phyloP scores from a whole-genome alignment of 2,113 vertebrate species.

The Scomber scombrus region DNA sequence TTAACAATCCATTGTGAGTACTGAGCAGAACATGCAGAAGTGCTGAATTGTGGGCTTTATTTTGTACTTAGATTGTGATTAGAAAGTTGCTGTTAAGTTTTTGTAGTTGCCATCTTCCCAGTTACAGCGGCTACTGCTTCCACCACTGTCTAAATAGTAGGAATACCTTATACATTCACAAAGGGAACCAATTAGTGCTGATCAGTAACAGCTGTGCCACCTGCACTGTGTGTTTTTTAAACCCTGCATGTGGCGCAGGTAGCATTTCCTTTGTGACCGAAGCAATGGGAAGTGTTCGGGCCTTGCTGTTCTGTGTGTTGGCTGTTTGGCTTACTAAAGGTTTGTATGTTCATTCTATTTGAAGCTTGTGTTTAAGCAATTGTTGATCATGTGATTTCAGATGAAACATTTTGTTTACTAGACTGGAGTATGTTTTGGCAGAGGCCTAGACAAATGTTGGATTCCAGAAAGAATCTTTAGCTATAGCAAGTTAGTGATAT shows the following conservation, averaged over 20 bases:
- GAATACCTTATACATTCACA: too few relatives aligned
- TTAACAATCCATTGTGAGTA: too few relatives aligned
- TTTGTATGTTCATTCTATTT: background rate
- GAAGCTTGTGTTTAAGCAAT: background rate
- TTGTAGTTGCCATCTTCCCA: too few relatives aligned
- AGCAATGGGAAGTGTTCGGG: slow-evolving; percentile 9
- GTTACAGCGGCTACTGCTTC: too few relatives aligned
- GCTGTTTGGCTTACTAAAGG: slow-evolving; percentile 31
- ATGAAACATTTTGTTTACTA: background rate
- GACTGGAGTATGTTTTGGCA: background rate
- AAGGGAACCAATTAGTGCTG: slow-evolving; percentile 1
- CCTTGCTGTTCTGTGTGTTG: background rate
- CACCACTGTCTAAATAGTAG: too few relatives aligned
- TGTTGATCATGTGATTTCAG: background rate
- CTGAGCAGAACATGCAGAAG: too few relatives aligned
- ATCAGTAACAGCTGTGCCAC: slow-evolving; percentile 38
- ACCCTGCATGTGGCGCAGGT: fast-evolving
- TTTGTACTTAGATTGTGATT: too few relatives aligned
- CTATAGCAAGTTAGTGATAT: too few relatives aligned
- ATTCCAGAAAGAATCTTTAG: too few relatives aligned
- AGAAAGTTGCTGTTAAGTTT: too few relatives aligned
- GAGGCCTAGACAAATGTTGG: background rate
- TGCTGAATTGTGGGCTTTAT: too few relatives aligned
- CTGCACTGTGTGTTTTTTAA: background rate
- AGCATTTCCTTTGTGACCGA: fast-evolving